Percentiles rank a stretch among this genome's conserved stretches.
These are phyloP conservation scores for Polymixis flavicincta DNA, from an alignment of 2,888 invertebrate species.

Conservation along the genomic window DNA sequence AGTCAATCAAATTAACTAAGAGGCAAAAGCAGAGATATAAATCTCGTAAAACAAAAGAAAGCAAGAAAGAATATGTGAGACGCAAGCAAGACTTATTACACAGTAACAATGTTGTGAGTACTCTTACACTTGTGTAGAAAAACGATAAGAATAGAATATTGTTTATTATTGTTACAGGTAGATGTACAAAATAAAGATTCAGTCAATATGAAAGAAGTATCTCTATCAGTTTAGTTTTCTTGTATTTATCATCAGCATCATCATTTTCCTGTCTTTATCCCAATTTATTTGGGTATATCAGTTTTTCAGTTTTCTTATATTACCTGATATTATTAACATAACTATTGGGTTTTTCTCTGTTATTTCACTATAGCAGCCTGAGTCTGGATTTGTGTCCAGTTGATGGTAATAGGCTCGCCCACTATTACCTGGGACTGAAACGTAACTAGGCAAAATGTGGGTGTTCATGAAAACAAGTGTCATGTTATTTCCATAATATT, in stretches of 20 bases:
- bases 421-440: neutral
- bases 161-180: neutral
- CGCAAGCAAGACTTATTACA: slow-evolving; percentile 67
- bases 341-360: neutral
- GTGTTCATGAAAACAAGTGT: neutral
- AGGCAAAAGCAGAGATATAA: slow-evolving; percentile 76
- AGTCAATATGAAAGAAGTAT: neutral
- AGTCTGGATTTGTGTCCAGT: too few species aligned
- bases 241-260: neutral
- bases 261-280: too few species aligned
- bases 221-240: neutral
- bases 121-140: neutral
- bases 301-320: neutral
- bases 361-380: too few species aligned
- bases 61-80: slow-evolving; percentile 58
- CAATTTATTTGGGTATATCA: too few species aligned
- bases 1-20: slow-evolving; percentile 74
- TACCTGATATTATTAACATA: neutral
- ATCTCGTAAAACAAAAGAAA: slow-evolving; percentile 59
- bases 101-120: slow-evolving; percentile 82
- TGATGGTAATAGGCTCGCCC: too few species aligned
- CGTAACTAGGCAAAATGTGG: too few species aligned
- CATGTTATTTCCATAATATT: neutral
- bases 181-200: neutral
- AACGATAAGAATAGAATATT: neutral